Evolutionary conservation across 1,140 invertebrate species (phyloP), one percentile per base, ranked within the genome.

Genomic region (Andrena cerasifolii): DNA sequence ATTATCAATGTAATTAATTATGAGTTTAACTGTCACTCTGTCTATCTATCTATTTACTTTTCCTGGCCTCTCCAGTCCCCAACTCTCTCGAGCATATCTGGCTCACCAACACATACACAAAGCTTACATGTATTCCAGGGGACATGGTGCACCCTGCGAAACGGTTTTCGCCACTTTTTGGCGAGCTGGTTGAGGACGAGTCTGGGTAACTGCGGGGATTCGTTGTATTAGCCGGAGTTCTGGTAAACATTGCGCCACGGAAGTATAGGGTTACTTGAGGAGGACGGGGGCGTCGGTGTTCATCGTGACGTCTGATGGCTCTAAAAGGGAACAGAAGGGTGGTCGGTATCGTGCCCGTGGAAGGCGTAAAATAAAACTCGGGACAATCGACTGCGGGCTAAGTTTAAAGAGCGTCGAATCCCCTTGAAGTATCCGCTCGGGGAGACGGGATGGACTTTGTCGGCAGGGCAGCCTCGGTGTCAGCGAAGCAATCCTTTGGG

Each of bases 401-500:
- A 24, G 63, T 75, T 67, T 67, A 67, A 58, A 75, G 36, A 58
- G 72, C 36, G 26, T 21, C 49, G 49, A 45, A 47, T 75, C 63
- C 47, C n/a, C 76, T 75, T 47, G 33, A 65, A 59, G 33, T 51
- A 56, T 33, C 61, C 61, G 45, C 68, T 43, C 58, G n/a, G 54
- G 67, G 66, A 71, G 56, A 51, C 43, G 66, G 24, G 26, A 45
- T 36, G 36, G 59, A 51, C 72, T 85, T 77, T 85, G 74, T 86
- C 78, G 79, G 75, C 81, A 45, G 59, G 68, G 86, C 85, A 87
- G 83, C 81, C 80, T 78, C 79, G 70, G 86, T 84, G 79, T 67
- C 79, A 51, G 53, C 73, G 75, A 79, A 86, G 84, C 83, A 89
- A 90, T 90, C 87, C 88, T 90, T 90, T 90, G 77, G 70, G 82